Evolutionary conservation across 2,113 vertebrate species (phyloP).

Genomic region (Kryptolebias marmoratus): DNA sequence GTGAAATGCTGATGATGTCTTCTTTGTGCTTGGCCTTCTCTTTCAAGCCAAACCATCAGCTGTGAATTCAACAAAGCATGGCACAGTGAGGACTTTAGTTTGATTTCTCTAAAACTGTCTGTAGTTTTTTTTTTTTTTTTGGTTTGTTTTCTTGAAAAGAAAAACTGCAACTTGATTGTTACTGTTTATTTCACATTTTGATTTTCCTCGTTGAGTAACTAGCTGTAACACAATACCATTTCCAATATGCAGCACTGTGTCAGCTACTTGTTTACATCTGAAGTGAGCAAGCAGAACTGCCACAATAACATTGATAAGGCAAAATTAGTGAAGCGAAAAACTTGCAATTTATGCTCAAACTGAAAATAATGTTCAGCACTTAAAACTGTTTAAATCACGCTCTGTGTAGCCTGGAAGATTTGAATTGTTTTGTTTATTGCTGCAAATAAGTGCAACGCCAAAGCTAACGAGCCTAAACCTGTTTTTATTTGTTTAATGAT

Average conservation of each 20-base stretch:
- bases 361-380: not conserved
- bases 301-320: slow-evolving; percentile 1
- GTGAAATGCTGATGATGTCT: too few relatives aligned
- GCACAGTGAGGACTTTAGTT: too few relatives aligned
- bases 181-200: not conserved
- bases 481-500: not conserved
- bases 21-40: too few relatives aligned
- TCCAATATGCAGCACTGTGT: not conserved
- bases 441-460: not conserved
- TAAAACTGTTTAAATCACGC: not conserved
- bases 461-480: slow-evolving; percentile 13
- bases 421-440: not conserved
- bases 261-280: not conserved
- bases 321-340: not conserved
- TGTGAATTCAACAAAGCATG: too few relatives aligned
- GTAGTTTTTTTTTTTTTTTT: not conserved
- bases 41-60: too few relatives aligned
- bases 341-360: not conserved
- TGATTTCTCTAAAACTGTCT: too few relatives aligned
- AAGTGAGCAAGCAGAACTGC: not conserved
- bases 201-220: not conserved
- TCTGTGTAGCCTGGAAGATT: not conserved
- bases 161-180: not conserved
- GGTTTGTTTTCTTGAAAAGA: not conserved
- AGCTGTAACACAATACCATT: not conserved